These are phyloP conservation scores for Aphelinus certus DNA, from an alignment of 1,140 invertebrate species.

Conservation along the genomic window DNA sequence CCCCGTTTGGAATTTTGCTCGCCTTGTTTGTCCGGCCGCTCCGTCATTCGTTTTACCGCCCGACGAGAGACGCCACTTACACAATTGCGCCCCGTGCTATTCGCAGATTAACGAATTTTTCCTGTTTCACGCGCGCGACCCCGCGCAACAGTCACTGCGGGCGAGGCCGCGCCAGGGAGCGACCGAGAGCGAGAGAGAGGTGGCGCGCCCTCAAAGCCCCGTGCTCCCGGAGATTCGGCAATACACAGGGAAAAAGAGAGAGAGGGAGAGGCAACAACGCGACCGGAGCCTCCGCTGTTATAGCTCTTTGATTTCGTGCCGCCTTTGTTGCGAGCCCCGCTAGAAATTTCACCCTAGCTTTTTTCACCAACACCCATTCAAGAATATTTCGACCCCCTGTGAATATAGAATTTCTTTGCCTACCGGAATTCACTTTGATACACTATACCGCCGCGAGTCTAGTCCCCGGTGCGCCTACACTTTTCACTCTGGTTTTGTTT, in stretches of 20 bases:
- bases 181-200: too few relatives aligned
- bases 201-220: too few relatives aligned
- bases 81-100: not conserved
- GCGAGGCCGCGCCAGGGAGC: too few relatives aligned
- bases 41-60: not conserved
- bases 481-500: not conserved
- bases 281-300: too few relatives aligned
- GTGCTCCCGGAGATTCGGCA: too few relatives aligned
- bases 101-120: constrained; percentile 11
- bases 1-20: not conserved
- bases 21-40: not conserved
- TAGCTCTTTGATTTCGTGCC: constrained; percentile 17
- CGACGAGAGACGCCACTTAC: too few relatives aligned
- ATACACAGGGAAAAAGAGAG: too few relatives aligned
- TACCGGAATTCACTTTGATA: constrained; percentile 36
- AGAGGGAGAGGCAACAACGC: too few relatives aligned
- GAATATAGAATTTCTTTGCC: constrained; percentile 33
- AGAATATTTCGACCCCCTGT: constrained; percentile 30
- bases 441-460: constrained; percentile 9
- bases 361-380: constrained; percentile 21
- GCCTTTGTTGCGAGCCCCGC: constrained; percentile 23
- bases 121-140: not conserved
- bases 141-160: too few relatives aligned
- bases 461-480: not conserved
- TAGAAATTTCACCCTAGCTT: not conserved